phyloP scores from a whole-genome alignment of 1,140 invertebrate genomes.

The Eueides isabella region DNA sequence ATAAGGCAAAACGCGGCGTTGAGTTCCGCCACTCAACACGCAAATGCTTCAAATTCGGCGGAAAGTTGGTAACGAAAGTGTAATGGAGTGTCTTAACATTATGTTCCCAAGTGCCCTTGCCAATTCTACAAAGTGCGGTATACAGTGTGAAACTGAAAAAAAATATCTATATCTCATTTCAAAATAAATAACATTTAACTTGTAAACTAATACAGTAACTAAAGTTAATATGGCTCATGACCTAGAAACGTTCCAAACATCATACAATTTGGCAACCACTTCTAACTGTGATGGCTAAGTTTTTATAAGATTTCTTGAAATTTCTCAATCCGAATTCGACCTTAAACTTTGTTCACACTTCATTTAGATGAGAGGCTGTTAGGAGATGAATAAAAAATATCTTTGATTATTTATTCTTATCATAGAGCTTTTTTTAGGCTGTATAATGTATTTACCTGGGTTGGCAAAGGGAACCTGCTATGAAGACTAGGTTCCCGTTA shows the following conservation, averaged over 20 bases:
- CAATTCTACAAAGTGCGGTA: no score
- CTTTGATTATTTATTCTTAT: not conserved
- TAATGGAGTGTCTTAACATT: no score
- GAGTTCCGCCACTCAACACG: no score
- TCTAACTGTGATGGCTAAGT: not conserved
- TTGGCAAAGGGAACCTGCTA: no score
- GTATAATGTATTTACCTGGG: not conserved
- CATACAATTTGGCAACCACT: not conserved
- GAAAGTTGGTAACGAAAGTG: no score
- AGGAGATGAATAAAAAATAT: not conserved
- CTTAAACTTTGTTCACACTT: slow-evolving; percentile 1
- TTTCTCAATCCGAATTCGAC: slow-evolving; percentile 3
- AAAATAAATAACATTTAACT: not conserved
- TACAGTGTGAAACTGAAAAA: no score
- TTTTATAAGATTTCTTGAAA: slow-evolving; percentile 3
- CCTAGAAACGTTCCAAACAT: slow-evolving; percentile 6
- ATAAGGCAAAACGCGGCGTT: no score
- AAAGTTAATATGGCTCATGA: slow-evolving; percentile 2
- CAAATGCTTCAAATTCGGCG: no score
- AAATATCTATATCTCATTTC: no score
- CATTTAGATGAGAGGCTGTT: not conserved
- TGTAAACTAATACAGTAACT: not conserved
- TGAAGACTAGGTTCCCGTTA: no score
- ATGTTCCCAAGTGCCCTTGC: no score
- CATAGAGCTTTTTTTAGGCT: no score